A percentile compares a stretch with the other conserved stretches of the same genome.
Evolutionary conservation across 2,113 vertebrate species (phyloP).

Genomic region (Crotalus horridus): DNA sequence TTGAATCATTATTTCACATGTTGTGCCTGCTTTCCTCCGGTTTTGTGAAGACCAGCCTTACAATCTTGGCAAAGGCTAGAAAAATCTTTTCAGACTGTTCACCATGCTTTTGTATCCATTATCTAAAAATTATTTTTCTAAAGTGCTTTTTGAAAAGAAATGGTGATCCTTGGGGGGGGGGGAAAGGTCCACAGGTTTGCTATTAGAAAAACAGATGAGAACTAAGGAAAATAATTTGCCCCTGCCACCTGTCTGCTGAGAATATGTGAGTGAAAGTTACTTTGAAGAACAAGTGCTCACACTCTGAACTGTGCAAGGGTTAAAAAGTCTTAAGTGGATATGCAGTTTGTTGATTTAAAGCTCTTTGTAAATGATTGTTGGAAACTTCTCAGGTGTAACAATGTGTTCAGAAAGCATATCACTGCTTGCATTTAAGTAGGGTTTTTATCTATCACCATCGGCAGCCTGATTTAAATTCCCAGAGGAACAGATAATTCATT

Average conservation of each 20-base stretch:
- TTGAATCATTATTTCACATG: not conserved
- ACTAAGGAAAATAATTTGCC: not conserved
- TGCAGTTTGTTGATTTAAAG: slow-evolving; percentile 63
- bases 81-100: not conserved
- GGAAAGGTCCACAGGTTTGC: not conserved
- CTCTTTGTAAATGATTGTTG: slow-evolving; percentile 74
- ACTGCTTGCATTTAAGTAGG: slow-evolving; percentile 34
- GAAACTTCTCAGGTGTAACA: slow-evolving; percentile 61
- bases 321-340: slow-evolving; percentile 60
- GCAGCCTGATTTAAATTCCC: slow-evolving; percentile 1
- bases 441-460: slow-evolving; percentile 26
- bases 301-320: slow-evolving; percentile 49
- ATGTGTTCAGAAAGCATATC: slow-evolving; percentile 46
- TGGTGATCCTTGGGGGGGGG: too few relatives aligned
- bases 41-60: not conserved
- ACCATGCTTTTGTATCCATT: not conserved
- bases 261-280: not conserved
- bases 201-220: not conserved
- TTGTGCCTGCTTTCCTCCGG: not conserved
- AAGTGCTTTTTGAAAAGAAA: not conserved
- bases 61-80: not conserved
- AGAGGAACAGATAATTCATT: slow-evolving; percentile 21
- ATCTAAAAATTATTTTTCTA: not conserved
- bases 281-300: not conserved
- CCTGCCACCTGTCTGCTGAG: not conserved